These are phyloP conservation scores for Cydia splendana DNA, from an alignment of 1,140 invertebrate genomes.

Conservation along the genomic window DNA sequence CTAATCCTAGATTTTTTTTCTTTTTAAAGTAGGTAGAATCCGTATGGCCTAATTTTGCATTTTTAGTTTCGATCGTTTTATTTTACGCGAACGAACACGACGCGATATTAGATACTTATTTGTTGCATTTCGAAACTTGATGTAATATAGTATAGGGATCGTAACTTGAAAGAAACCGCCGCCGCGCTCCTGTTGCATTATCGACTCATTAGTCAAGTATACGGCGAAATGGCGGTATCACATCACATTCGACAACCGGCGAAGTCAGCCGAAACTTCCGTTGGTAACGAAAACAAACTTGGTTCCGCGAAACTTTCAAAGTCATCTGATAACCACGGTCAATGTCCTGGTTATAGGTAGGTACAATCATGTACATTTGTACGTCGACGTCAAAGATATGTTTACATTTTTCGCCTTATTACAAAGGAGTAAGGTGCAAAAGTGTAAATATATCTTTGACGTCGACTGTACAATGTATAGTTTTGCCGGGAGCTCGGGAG, in stretches of 20 bases:
- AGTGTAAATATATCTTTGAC: no score
- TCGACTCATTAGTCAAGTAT: not conserved
- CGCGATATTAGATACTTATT: no score
- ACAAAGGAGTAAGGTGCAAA: no score
- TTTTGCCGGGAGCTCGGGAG: conserved; percentile 33
- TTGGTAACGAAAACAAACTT: conserved; percentile 7
- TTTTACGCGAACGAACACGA: no score
- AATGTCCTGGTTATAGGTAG: conserved; percentile 42
- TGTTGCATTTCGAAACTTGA: not conserved
- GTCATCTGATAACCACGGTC: conserved; percentile 48
- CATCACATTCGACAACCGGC: conserved; percentile 9
- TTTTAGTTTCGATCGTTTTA: no score
- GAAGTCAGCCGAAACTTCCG: conserved; percentile 24
- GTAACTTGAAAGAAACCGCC: not conserved
- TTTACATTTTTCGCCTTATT: no score
- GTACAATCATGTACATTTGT: no score
- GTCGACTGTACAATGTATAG: conserved; percentile 34
- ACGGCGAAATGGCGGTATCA: conserved; percentile 4
- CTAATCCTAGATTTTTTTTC: no score
- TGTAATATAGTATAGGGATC: not conserved
- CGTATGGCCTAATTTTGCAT: no score
- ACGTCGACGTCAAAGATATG: no score
- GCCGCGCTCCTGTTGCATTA: not conserved
- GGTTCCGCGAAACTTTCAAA: conserved; percentile 45
- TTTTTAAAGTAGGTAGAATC: no score